A percentile compares a stretch with the other conserved stretches of the same genome.
Conservation (phyloP, 2,888 invertebrate species). For the Coleophora deauratella region DNA sequence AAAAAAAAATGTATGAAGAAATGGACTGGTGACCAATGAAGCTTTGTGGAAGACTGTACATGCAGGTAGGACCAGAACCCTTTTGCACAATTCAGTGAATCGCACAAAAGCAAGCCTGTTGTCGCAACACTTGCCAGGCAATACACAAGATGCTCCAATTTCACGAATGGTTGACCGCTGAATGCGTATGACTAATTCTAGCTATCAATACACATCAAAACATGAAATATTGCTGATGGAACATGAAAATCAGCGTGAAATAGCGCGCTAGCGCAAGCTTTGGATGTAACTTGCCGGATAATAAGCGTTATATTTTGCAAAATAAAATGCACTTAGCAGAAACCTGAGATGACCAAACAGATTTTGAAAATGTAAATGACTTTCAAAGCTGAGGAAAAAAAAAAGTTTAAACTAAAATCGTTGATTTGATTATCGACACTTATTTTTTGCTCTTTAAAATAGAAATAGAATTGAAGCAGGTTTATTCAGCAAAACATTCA, state of each 20-base stretch:
- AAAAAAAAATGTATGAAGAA: no score
- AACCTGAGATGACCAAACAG: background rate
- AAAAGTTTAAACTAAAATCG: no score
- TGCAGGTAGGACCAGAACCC: conserved; percentile 69
- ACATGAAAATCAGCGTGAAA: conserved; percentile 48
- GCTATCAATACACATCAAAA: conserved; percentile 46
- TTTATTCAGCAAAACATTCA: no score
- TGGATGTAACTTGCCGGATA: background rate
- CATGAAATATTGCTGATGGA: conserved; percentile 39
- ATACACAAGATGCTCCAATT: conserved; percentile 62
- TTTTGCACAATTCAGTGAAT: conserved; percentile 69
- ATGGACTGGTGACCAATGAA: conserved; percentile 15
- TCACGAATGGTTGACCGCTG: conserved; percentile 57
- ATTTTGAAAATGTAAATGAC: conserved; percentile 16
- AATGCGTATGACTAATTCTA: conserved; percentile 62
- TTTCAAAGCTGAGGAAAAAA: no score
- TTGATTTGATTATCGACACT: no score
- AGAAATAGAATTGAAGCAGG: no score
- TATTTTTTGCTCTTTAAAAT: no score
- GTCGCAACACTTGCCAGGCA: conserved; percentile 61
- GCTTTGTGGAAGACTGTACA: conserved; percentile 31
- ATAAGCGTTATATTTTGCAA: no score
- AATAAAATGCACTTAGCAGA: background rate
- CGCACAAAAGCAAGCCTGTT: conserved; percentile 43
- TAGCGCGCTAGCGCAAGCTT: conserved; percentile 26